Conservation (phyloP, 2,113 vertebrate species). For the Bufo gargarizans region DNA sequence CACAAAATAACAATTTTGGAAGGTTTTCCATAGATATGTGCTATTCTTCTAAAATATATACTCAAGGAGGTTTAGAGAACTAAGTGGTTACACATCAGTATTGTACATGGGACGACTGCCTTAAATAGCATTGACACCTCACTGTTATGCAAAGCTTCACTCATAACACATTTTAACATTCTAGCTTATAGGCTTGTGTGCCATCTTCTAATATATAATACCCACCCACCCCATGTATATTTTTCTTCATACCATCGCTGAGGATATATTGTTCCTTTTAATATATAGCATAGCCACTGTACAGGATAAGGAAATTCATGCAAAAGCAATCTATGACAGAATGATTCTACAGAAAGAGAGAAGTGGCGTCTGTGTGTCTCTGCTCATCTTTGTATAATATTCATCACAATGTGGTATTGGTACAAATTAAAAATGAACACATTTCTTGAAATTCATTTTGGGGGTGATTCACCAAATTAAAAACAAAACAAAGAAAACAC, state of each 20-base stretch:
- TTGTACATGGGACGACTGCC: neutral
- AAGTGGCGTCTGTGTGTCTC: neutral
- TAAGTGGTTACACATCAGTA: neutral
- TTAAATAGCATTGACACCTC: constrained; percentile 59
- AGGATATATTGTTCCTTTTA: neutral
- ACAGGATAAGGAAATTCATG: neutral
- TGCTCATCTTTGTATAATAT: neutral
- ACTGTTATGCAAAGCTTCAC: constrained; percentile 51
- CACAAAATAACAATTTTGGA: no score
- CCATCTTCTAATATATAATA: neutral
- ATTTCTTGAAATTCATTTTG: no score
- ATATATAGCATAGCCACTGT: neutral
- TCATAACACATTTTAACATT: neutral
- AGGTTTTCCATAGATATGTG: no score
- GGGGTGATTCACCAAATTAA: no score
- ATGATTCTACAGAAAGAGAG: neutral
- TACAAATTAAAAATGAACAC: neutral
- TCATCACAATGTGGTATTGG: neutral
- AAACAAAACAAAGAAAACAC: no score
- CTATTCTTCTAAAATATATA: neutral
- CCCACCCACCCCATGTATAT: neutral
- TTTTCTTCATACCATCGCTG: neutral
- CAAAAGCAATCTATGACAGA: neutral
- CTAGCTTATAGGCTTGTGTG: constrained; percentile 19
- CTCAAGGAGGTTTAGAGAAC: neutral